Evolutionary conservation across 2,797 vertebrate genomes (phyloP).

Genomic region (Coracias cyanogaster): DNA sequence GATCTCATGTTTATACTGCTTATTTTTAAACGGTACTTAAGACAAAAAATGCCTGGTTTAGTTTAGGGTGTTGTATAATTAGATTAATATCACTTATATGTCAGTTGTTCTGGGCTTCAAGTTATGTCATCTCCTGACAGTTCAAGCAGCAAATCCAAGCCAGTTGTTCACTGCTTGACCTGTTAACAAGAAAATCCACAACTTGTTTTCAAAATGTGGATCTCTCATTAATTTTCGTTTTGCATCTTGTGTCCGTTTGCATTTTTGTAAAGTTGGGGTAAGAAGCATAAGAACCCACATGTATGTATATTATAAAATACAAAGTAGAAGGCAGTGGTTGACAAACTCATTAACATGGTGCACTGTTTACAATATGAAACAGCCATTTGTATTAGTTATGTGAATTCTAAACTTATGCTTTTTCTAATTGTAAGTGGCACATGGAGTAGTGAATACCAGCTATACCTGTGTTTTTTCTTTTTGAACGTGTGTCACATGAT

Average conservation of each 20-base stretch:
- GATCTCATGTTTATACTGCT: neutral
- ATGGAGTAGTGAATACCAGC: neutral
- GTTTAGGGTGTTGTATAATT: neutral
- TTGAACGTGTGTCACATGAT: neutral
- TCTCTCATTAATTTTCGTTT: neutral
- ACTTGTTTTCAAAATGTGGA: neutral
- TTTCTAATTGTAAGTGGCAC: neutral
- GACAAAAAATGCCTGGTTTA: neutral
- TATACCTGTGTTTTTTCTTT: neutral
- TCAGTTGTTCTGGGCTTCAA: neutral
- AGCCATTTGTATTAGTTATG: neutral
- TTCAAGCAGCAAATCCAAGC: neutral
- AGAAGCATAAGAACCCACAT: rapidly evolving
- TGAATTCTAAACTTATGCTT: neutral
- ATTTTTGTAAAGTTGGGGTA: neutral
- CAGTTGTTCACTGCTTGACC: neutral
- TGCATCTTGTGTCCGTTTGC: neutral
- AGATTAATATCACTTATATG: neutral
- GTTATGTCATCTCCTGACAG: neutral
- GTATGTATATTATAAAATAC: neutral
- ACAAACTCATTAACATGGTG: neutral
- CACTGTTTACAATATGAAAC: neutral
- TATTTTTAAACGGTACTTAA: neutral
- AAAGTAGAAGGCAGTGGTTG: neutral
- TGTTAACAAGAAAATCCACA: neutral